Base-by-base conservation (phyloP, 2,797 vertebrate genomes). In the Gallinago nigripennis region DNA sequence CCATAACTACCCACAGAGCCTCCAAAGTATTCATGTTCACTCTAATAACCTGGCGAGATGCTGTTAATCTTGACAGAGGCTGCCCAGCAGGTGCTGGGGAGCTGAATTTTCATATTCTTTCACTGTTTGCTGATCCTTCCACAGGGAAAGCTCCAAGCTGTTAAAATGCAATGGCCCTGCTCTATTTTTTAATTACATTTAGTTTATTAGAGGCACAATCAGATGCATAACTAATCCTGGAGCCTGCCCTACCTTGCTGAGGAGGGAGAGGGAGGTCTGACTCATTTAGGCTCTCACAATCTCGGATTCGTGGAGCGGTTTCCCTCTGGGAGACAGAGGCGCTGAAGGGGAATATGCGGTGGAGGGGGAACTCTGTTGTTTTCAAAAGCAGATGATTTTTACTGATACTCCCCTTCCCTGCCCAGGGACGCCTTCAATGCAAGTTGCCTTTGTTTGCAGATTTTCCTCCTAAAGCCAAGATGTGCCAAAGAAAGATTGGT, bases 141-240 rank as follows among this genome's bases (percentile, higher is more conserved):
- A 96, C 76, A 93, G 97, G 97, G 97, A 97, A 95, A 97, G 92
- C 94, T 97, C 95, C 78, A 96, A 97, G 97, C 95, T 97, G 97
- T 97, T 98, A 96, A 98, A 97, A 97, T 96, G 95, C 96, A 97
- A 96, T 92, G 95, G 95, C 84, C 91, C 89, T 87, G 87, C 91
- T 97, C 96, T 97, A 82, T 93, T 97, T 97, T 98, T 98, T 98
- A 98, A 98, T 98, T 98, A 98, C 96, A 97, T 98, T 98, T 97
- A 89, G 94, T 97, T 98, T 98, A 98, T 97, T 96, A 96, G 96
- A 97, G 89, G 91, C 92, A 96, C 96, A 96, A 96, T 95, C 96
- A 96, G 96, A 97, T 90, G 96, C 94, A 96, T 95, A 97, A 94
- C 87, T 96, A 97, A 97, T 93, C 92, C 88, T 90, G 64, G 84